Percentiles rank a stretch among this genome's conserved stretches.
Evolutionary conservation across 35 echinoderm and acorn worm genomes (phyloP).

Genomic region (Nesometra sesokonis): DNA sequence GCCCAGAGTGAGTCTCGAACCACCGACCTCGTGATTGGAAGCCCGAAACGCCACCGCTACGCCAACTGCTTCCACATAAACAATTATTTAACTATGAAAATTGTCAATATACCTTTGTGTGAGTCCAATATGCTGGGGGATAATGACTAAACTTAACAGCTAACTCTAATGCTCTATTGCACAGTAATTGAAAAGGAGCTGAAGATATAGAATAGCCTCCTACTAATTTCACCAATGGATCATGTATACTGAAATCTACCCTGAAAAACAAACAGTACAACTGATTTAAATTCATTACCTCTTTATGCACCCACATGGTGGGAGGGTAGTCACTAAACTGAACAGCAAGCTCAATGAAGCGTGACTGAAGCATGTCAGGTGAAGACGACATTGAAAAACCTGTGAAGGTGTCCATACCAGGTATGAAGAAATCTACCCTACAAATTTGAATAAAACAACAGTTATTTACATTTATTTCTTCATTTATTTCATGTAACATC

Average conservation of each 20-base stretch:
- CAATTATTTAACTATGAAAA: not conserved
- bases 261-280: not conserved
- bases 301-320: constrained; percentile 75
- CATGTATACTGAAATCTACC: not conserved
- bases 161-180: constrained; percentile 11
- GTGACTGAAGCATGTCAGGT: constrained; percentile 31
- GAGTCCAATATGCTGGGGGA: constrained; percentile 53
- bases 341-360: constrained; percentile 62
- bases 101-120: constrained; percentile 21
- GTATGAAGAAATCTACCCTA: constrained; percentile 92
- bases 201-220: not conserved
- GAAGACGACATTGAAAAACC: constrained; percentile 88
- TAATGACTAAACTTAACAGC: constrained; percentile 52
- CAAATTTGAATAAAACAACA: not conserved
- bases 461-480: no score
- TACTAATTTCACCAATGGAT: not conserved
- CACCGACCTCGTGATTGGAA: no score
- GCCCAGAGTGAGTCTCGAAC: no score
- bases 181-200: not conserved
- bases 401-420: constrained; percentile 65
- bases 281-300: constrained; percentile 39
- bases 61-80: not conserved
- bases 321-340: constrained; percentile 75
- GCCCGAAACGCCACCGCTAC: no score
- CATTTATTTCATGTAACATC: no score